Evolutionary conservation across 2,113 vertebrate species (phyloP).

Genomic region (Gila orcuttii): DNA sequence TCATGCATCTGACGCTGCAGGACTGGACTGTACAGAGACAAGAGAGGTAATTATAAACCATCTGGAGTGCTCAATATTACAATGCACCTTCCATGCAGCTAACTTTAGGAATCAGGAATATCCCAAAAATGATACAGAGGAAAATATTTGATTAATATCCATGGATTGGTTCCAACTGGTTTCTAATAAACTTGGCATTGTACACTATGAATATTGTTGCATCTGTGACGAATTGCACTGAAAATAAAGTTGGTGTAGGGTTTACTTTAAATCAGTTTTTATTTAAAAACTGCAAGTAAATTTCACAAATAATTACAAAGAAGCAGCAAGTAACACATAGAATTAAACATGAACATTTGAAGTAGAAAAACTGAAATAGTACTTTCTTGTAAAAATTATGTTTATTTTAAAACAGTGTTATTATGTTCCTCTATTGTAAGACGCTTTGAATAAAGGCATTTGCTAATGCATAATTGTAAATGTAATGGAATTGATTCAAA

Average conservation of each 20-base stretch:
- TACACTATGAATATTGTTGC: neutral
- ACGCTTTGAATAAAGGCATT: too few species aligned
- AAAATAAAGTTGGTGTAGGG: neutral
- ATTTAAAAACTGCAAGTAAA: neutral
- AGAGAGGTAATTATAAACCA: neutral
- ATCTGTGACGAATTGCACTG: neutral
- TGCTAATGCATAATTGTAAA: neutral
- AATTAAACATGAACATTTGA: neutral
- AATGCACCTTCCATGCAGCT: neutral
- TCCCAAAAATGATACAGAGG: neutral
- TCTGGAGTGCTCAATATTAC: neutral
- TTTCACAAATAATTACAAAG: neutral
- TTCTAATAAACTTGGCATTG: neutral
- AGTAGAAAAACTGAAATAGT: neutral
- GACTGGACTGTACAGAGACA: constrained; percentile 76
- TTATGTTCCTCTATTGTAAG: too few species aligned
- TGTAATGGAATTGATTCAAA: neutral
- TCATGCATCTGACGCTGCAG: constrained; percentile 90
- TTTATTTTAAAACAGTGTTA: too few species aligned
- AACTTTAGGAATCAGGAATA: neutral
- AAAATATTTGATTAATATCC: neutral
- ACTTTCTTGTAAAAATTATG: too few species aligned
- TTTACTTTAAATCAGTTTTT: neutral
- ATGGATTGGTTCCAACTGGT: neutral
- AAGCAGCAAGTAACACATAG: neutral